These are phyloP conservation scores for Formica aserva DNA, from an alignment of 2,888 invertebrate species.

Conservation along the genomic window DNA sequence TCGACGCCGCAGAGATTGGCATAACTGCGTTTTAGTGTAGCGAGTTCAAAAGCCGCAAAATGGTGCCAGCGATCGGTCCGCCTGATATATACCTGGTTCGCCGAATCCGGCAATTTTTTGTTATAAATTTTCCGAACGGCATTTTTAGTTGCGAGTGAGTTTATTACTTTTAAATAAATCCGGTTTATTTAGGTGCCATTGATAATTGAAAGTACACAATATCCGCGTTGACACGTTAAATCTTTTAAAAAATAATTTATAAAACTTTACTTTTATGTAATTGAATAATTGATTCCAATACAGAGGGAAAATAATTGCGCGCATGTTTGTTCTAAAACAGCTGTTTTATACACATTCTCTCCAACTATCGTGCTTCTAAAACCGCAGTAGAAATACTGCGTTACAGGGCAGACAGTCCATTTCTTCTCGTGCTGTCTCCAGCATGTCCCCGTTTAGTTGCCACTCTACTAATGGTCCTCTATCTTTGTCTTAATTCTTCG, in stretches of 20 bases:
- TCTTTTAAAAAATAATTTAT: neutral
- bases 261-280: neutral
- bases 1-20: constrained; percentile 31
- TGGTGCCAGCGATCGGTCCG: neutral
- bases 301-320: neutral
- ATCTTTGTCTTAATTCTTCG: constrained; percentile 25
- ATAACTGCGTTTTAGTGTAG: constrained; percentile 39
- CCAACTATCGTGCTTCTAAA: neutral
- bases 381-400: constrained; percentile 24
- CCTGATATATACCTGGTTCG: neutral
- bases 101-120: neutral
- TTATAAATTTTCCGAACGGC: neutral
- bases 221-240: neutral
- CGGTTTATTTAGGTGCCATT: neutral
- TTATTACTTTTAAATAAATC: neutral
- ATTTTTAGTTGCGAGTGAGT: neutral
- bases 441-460: neutral
- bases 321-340: neutral
- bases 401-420: constrained; percentile 17
- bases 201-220: neutral
- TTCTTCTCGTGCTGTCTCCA: constrained; percentile 15
- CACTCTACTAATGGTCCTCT: constrained; percentile 33
- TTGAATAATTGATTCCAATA: neutral
- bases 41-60: constrained; percentile 36
- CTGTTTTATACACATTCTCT: neutral